Evolutionary conservation across 1,140 invertebrate species (phyloP), one percentile per base, ranked within the genome.

Genomic region (Drosophila dunni): DNA sequence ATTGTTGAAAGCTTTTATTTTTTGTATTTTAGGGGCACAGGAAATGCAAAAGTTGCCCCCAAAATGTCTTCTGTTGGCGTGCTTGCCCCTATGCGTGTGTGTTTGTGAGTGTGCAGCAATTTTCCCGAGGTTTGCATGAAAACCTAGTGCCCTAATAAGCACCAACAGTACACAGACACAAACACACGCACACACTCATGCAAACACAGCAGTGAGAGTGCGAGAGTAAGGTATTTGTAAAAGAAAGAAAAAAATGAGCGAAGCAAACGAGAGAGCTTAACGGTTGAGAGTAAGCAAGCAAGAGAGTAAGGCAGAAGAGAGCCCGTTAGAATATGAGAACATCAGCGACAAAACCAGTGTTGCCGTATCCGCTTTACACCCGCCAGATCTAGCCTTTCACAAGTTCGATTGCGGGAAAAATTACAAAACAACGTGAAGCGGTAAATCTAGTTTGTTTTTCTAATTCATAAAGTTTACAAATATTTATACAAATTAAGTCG

Each of bases 91-190:
- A 6, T 45, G 11, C 50, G 40, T 71, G 51, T 46, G 46, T 65
- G 45, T 58, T 61, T 78, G 65, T 17, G 44, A 58, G 58, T 67
- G 80, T 75, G 70, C 80, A 82, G 78, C 75, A 81, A 76, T 89
- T 89, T 90, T 81, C 85, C 85, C 81, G 67, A 74, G 54, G 77
- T 62, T 88, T 83, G 68, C 78, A 86, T 81, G 83, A 88, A 88
- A 91, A 91, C 88, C 88, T 84, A 91, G 80, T 91, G 88, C 88
- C 88, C 88, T 91, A 90, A 84, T 91, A 91, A 90, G 74, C 63
- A 38, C 11, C 20, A 72, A 56, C 33, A 42, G 73, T 54, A 67
- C 34, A 53, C 33, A 58, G 29, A 29, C 57, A 68, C 34, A 68
- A 24, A 13, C 13, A 42, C 17, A 57, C 10, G 7, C 29, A 40